phyloP scores from a whole-genome alignment of 2,797 vertebrate genomes.

The Lepidocolaptes lacrymiger region DNA sequence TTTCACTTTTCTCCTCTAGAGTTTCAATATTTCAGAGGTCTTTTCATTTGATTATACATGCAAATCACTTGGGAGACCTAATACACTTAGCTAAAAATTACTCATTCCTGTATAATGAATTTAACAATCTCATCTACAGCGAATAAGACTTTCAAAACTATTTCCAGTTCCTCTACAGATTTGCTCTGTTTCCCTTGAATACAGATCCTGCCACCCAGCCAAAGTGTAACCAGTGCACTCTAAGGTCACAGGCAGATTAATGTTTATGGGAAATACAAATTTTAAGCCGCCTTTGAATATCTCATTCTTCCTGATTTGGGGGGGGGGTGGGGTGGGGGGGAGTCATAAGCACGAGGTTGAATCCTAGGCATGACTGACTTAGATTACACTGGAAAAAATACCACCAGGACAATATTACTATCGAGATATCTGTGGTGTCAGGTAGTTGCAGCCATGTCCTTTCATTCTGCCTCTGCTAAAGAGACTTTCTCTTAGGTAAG shows the following conservation, averaged over 20 bases:
- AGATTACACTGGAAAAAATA: not conserved
- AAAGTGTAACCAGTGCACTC: not conserved
- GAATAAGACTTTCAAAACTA: constrained; percentile 46
- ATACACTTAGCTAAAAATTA: constrained; percentile 71
- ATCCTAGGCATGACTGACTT: not conserved
- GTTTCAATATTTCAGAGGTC: constrained; percentile 63
- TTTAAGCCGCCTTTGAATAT: not conserved
- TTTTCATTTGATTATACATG: constrained; percentile 71
- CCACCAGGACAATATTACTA: not conserved
- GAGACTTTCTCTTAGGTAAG: not conserved
- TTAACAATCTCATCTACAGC: constrained; percentile 46
- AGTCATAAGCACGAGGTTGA: not conserved
- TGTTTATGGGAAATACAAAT: not conserved
- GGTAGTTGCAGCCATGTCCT: not conserved
- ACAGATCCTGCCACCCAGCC: not conserved
- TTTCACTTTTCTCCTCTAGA: constrained; percentile 64
- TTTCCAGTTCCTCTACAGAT: not conserved
- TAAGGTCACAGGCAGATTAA: not conserved
- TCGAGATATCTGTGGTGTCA: not conserved
- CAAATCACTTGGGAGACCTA: constrained; percentile 66
- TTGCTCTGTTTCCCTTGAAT: not conserved
- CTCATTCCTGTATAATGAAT: constrained; percentile 43
- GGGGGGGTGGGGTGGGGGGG: too few relatives aligned
- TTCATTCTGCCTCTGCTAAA: not conserved
- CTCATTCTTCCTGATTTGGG: not conserved